Conservation (phyloP, 2,888 invertebrate genomes). For the Polyommatus iphigenia region DNA sequence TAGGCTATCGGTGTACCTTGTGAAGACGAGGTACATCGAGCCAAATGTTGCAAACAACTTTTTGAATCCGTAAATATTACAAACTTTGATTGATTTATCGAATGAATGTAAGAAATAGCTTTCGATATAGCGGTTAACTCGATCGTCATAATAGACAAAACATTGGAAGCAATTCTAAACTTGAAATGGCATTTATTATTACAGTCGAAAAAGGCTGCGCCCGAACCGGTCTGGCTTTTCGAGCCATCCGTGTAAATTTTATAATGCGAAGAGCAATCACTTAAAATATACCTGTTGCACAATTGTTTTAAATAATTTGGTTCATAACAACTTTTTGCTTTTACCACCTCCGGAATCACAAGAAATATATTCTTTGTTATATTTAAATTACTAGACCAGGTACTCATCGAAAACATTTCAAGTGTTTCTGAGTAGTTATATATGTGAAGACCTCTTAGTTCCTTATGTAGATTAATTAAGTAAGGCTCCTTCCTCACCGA, state of each 20-base stretch:
- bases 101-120: not conserved
- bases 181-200: not conserved
- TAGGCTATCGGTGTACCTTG: slow-evolving; percentile 30
- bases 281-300: too few species aligned
- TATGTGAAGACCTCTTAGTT: not conserved
- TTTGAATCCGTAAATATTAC: slow-evolving; percentile 12
- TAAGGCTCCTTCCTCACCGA: not conserved
- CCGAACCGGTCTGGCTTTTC: not conserved
- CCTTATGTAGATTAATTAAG: not conserved
- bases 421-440: too few species aligned
- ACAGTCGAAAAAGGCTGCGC: not conserved
- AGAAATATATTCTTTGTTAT: too few species aligned
- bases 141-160: not conserved
- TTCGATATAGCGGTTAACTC: not conserved
- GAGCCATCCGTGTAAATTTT: not conserved
- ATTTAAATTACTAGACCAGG: too few species aligned
- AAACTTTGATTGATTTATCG: slow-evolving; percentile 1
- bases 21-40: slow-evolving; percentile 27
- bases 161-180: not conserved
- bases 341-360: too few species aligned
- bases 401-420: too few species aligned
- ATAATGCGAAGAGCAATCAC: not conserved
- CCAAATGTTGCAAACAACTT: not conserved
- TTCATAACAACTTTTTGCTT: too few species aligned
- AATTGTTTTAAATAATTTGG: too few species aligned